Conservation (phyloP, 2,888 invertebrate species). For the Dastarcus helophoroides region DNA sequence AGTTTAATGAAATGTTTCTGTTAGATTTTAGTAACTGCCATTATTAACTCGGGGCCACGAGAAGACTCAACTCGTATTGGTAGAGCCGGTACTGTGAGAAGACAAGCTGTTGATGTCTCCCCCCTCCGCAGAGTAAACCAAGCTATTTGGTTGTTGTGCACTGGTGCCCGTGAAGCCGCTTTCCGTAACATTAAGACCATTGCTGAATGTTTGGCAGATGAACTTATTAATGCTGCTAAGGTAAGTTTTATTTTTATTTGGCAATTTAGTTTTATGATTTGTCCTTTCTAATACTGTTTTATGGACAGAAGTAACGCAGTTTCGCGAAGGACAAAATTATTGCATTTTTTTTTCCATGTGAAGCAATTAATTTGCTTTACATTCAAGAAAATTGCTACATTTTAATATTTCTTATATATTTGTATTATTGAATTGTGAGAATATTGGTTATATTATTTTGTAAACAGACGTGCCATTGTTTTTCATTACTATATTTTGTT, state of each 20-base stretch:
- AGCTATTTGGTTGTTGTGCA: conserved; percentile 98
- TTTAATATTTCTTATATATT: not conserved
- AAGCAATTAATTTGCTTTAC: no score
- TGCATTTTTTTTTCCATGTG: no score
- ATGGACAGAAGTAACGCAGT: conserved; percentile 19
- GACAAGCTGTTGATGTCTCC: conserved; percentile 99
- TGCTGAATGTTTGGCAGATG: conserved; percentile 99
- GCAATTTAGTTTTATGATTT: conserved; percentile 4
- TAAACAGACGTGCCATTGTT: conserved; percentile 6
- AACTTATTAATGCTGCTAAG: conserved; percentile 99
- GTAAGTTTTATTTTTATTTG: conserved; percentile 33
- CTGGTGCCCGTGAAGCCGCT: conserved; percentile 96
- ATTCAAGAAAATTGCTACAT: conserved; percentile 4
- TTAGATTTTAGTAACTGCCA: conserved; percentile 87
- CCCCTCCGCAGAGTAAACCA: conserved; percentile 97
- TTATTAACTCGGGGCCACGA: conserved; percentile 97
- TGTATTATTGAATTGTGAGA: not conserved
- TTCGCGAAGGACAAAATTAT: conserved; percentile 32
- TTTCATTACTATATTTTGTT: conserved; percentile 6
- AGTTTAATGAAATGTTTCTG: no score
- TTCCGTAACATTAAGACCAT: conserved; percentile 99
- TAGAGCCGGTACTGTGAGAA: conserved; percentile 98
- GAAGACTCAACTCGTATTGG: conserved; percentile 99
- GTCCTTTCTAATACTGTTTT: conserved; percentile 32
- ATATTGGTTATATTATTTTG: conserved; percentile 10